phyloP scores from a whole-genome alignment of 2,113 vertebrate species.

The Oreocharis arfaki region DNA sequence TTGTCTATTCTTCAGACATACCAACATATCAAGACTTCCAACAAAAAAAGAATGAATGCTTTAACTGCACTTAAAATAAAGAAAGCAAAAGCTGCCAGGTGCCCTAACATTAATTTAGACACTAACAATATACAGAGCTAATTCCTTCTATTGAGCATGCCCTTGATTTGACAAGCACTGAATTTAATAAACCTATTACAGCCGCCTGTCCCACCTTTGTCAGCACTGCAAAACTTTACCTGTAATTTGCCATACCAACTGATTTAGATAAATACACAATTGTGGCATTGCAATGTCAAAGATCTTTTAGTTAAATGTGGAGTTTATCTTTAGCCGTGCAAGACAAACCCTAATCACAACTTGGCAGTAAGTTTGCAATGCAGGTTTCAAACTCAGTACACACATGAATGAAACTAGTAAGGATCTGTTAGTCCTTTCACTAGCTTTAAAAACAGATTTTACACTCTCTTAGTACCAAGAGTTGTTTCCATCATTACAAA shows the following conservation, averaged over 20 bases:
- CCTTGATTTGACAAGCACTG: background rate
- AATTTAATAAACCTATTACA: background rate
- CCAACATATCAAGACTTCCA: background rate
- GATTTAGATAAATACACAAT: background rate
- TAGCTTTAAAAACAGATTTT: background rate
- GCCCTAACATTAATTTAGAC: background rate
- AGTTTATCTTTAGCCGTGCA: background rate
- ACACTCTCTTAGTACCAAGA: background rate
- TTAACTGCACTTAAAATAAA: background rate
- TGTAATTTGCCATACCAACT: background rate
- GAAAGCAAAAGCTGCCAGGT: background rate
- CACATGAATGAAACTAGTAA: background rate
- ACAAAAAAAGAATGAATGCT: background rate
- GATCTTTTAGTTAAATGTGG: background rate
- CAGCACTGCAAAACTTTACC: background rate
- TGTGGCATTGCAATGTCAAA: background rate
- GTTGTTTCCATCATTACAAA: background rate
- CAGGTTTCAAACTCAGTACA: background rate
- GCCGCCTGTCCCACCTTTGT: background rate
- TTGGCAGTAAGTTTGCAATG: background rate
- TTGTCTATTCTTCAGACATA: background rate
- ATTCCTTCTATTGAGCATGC: background rate
- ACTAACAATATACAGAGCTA: background rate
- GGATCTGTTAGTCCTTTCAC: background rate
- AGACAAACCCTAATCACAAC: background rate